Percentiles rank a stretch among this genome's conserved stretches.
phyloP scores from a whole-genome alignment of 2,888 invertebrate species.

The Gibbula magus region DNA sequence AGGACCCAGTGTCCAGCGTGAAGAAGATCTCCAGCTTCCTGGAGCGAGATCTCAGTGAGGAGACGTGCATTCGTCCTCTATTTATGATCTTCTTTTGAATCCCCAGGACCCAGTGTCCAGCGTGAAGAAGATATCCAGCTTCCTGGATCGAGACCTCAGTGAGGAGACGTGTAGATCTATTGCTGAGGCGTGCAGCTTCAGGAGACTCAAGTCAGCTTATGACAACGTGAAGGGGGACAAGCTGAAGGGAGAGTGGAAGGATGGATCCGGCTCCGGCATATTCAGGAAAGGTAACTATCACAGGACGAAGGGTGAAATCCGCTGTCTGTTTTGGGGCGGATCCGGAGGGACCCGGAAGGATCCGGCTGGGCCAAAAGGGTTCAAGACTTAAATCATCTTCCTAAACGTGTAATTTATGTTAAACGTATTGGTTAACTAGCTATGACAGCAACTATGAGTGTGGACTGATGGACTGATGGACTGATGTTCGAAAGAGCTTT shows the following conservation, averaged over 20 bases:
- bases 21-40: background rate
- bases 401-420: too few species aligned
- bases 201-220: background rate
- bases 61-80: too few species aligned
- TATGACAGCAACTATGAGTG: too few species aligned
- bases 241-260: background rate
- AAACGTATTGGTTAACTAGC: too few species aligned
- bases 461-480: too few species aligned
- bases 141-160: background rate
- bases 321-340: too few species aligned
- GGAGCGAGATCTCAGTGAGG: background rate
- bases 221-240: background rate
- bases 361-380: too few species aligned
- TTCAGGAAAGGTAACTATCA: conserved; percentile 1
- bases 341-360: too few species aligned
- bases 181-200: background rate
- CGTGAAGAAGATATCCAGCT: background rate
- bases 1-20: background rate
- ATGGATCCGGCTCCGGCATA: background rate
- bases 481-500: too few species aligned
- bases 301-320: too few species aligned
- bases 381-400: too few species aligned
- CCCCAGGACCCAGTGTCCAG: background rate
- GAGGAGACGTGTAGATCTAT: background rate
- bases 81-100: too few species aligned